Base-by-base conservation (phyloP, 2,113 vertebrate species). In the Otis tarda region DNA sequence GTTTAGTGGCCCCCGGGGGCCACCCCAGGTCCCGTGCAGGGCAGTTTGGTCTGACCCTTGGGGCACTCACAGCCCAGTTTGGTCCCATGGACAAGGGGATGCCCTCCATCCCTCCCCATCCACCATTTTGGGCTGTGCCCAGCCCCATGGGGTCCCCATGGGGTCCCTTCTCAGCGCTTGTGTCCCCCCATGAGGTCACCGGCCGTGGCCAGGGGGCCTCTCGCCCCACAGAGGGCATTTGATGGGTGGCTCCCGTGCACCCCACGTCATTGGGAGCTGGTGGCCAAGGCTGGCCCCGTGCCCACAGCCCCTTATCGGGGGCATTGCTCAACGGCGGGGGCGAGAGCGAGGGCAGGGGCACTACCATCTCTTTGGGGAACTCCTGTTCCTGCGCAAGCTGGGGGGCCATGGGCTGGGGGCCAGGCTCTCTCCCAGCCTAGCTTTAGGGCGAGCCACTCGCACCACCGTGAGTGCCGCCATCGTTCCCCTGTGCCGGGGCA, bases 311-410 rank as follows among this genome's bases (percentile, higher is more conserved):
- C 89, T 96, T 94, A 92, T 90, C 89, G 12, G n/a, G 47, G 35
- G 4, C 80, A 70, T 97, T 96, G 94, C 96, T 93, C 91, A 97
- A 97, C 4, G 35, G 47, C 1, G 6, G 45, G 65, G 41, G 52
- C 28, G 0, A 49, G 2, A 52, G 18, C 30, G 47, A 50, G 30
- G 59, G 45, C 49, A 35, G 4, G 4, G 12, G 55, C 55, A 10
- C 79, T 19, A 49, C 71, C 41, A 43, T 43, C 41, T 43, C 41
- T 43, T 43, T 8, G 19, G 61, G 49, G 50, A 92, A 6, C 7
- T 22, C 71, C 37, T 37, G 20, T 11, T 60, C 25, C 61, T 47
- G 37, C 23, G n/a, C 0, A 4, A 89, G 37, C 24, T 70, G 30
- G 14, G 3, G 69, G 33, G 30, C 49, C 57, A 8, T 5, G 37